A percentile compares a stretch with the other conserved stretches of the same genome.
Conservation (phyloP, 2,113 vertebrate species). For the Panthera uncia region DNA sequence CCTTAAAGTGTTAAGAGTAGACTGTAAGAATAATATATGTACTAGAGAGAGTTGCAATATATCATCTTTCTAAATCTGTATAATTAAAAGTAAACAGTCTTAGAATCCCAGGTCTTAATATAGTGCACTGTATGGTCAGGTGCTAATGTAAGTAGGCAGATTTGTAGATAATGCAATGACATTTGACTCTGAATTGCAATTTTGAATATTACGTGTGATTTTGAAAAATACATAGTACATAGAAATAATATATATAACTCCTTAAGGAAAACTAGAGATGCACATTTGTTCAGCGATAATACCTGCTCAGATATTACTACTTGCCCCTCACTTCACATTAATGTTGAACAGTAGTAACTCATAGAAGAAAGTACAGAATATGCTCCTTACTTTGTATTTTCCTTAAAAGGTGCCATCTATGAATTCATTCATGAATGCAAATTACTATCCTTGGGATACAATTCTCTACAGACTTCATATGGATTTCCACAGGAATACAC, state of each 20-base stretch:
- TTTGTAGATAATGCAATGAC: neutral
- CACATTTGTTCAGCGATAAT: neutral
- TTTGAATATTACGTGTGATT: neutral
- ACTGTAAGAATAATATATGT: neutral
- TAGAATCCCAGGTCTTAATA: neutral
- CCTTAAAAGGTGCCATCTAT: neutral
- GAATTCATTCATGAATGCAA: neutral
- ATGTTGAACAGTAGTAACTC: neutral
- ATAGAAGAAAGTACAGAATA: neutral
- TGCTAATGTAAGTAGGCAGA: neutral
- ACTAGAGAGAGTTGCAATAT: neutral
- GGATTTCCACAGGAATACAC: neutral
- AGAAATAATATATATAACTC: neutral
- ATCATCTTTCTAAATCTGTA: neutral
- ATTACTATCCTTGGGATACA: neutral
- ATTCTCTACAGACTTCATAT: neutral
- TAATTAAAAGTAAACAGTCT: neutral
- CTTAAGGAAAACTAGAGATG: neutral
- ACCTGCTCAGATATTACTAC: neutral
- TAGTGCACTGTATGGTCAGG: neutral
- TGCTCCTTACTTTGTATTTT: neutral
- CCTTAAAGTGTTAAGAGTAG: neutral
- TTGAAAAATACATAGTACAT: neutral
- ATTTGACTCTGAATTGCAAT: neutral
- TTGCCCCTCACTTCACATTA: neutral